Evolutionary conservation across 2,113 vertebrate species (phyloP), one percentile per base, ranked within the genome.

Genomic region (Oncorhynchus gorbuscha): DNA sequence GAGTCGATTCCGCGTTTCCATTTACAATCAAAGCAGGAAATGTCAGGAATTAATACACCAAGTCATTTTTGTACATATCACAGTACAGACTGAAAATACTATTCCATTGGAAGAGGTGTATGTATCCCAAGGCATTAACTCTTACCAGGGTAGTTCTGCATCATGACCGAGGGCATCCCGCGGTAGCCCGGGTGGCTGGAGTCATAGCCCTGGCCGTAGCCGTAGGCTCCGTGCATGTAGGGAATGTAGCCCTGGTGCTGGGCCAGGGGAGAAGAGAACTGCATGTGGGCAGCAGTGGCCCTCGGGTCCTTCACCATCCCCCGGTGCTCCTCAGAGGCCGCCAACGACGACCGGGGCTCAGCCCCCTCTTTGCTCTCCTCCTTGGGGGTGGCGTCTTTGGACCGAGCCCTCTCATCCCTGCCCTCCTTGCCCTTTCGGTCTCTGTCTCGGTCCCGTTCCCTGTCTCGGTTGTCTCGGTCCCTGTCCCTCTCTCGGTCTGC

Each of bases 61-160:
- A 18, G 51, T 18, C 14, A 18, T 16, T 16, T 55, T 55, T 14
- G 51, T 55, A 55, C 13, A 55, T 55, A 18, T 55, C 39, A 45
- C 3, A 45, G 8, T 39, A 39, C 8, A 39, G 39, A 39, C 2
- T 39, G 7, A 39, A 39, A 39, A 39, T 9, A 9, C 39, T 8
- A 39, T 39, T 8, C 39, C 39, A 39, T 2, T 39, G 8, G 8
- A 39, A 39, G 39, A 39, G 8, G 2, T 9, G 39, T 45, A 45
- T 45, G 39, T 45, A 45, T 45, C 39, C 39, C 8, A 45, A 1
- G 14, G 51, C 13, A 18, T 55, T 14, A 55, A 55, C 16, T 55
- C 51, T 75, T 93, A 99, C 97, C 97, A 91, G 97, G 95, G 91
- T 99, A 99, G 83, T 96, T 98, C 90, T 98, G 97, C 97, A 99